Base-by-base conservation (phyloP, 2,113 vertebrate species). In the Psephotus haematonotus region DNA sequence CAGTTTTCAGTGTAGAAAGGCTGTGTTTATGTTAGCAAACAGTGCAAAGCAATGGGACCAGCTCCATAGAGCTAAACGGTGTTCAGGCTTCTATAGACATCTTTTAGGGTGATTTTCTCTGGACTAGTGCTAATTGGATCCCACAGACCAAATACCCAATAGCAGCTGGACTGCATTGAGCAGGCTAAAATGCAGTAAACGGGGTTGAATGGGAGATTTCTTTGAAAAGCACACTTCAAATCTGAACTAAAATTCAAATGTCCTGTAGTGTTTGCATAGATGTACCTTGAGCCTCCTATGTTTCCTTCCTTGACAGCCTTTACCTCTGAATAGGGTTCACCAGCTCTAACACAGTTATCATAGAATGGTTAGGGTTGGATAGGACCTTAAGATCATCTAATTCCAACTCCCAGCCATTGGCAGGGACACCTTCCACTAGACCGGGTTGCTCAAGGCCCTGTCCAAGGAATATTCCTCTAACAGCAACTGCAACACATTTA, bases 211-310 rank as follows among this genome's bases (percentile, higher is more conserved):
- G 14, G 9, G 24, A 84, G 17, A 44, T 77, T 37, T 82, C 9
- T 69, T 82, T 86, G 14, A 7, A 86, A 90, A 82, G 17, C 24
- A 52, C 7, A 4, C 6, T 68, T 90, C 28, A 27, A 17, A 74
- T 24, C 17, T 35, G 50, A 81, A 70, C 57, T 90, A 70, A 83
- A 94, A 67, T 49, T 63, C 4, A 0, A 64, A 12, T 15, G 46
- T 5, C 39, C 57, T 68, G 35, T 59, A 64, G 39, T 10, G 24
- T 60, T 52, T 64, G 8, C 9, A 20, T 28, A 63, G 20, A 35
- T 59, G n/a, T 67, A 63, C 19, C 10, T 4, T 0, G 0, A 29
- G 35, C 43, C n/a, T 80, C 16, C 37, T 39, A 11, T 0, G 0
- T 37, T 86, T 14, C n/a, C 17, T 62, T 82, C 27, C 41, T 53